These are phyloP conservation scores for Diarsia brunnea DNA, from an alignment of 2,888 invertebrate species.

Conservation along the genomic window DNA sequence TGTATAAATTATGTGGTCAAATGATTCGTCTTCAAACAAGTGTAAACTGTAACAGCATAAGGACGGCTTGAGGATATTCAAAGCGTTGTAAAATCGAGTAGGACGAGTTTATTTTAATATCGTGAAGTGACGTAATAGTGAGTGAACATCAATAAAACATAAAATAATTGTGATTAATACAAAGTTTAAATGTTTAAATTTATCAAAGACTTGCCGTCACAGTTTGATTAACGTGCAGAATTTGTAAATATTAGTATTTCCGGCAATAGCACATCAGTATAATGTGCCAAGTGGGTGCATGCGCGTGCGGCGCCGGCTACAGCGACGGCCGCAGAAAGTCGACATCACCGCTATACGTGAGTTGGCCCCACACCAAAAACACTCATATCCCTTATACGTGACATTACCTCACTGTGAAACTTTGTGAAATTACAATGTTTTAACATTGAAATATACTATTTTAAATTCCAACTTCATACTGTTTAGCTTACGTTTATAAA, in stretches of 20 bases:
- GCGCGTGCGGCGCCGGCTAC: conserved; percentile 44
- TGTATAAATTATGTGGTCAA: conserved; percentile 69
- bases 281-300: conserved; percentile 52
- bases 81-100: conserved; percentile 19
- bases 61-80: conserved; percentile 55
- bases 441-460: conserved; percentile 56
- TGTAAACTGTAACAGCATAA: conserved; percentile 64
- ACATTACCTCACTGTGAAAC: conserved; percentile 64
- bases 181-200: conserved; percentile 36
- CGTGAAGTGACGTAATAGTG: conserved; percentile 22
- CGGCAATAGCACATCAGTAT: conserved; percentile 42
- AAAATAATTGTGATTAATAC: conserved; percentile 44
- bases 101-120: conserved; percentile 4
- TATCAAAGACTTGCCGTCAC: conserved; percentile 40
- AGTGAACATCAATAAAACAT: conserved; percentile 41
- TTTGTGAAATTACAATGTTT: conserved; percentile 62
- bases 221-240: conserved; percentile 36
- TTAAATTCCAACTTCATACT: conserved; percentile 59
- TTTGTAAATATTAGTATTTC: conserved; percentile 44
- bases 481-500: conserved; percentile 54
- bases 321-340: conserved; percentile 64
- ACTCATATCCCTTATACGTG: conserved; percentile 74
- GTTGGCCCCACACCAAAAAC: conserved; percentile 83
- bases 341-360: conserved; percentile 79
- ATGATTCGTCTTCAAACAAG: conserved; percentile 66